Percentiles rank a stretch among this genome's conserved stretches.
Evolutionary conservation across 64 coral and sea anemone species (phyloP).

Genomic region (Stylophora pistillata): DNA sequence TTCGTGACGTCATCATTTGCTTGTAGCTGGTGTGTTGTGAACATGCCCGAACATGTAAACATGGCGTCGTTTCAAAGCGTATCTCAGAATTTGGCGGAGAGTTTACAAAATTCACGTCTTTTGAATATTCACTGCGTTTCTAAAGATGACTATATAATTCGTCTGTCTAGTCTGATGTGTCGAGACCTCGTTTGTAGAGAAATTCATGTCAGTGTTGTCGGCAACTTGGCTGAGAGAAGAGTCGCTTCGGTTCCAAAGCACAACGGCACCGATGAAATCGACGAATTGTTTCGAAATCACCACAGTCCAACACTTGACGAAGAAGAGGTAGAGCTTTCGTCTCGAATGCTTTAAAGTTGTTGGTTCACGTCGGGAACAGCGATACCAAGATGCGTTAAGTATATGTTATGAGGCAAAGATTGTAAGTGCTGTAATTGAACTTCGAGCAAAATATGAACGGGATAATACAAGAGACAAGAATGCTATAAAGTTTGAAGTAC

Average conservation of each 20-base stretch:
- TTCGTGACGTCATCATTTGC: slow-evolving; percentile 39
- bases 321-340: not conserved
- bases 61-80: slow-evolving; percentile 19
- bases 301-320: not conserved
- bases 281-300: not conserved
- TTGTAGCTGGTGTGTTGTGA: not conserved
- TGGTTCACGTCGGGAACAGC: slow-evolving; percentile 21
- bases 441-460: slow-evolving; percentile 28
- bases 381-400: slow-evolving; percentile 40
- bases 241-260: not conserved
- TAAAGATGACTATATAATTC: not conserved
- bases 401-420: not conserved
- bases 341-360: slow-evolving; percentile 43
- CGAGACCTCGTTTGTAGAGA: slow-evolving; percentile 23
- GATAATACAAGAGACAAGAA: slow-evolving; percentile 56
- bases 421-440: not conserved
- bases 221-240: slow-evolving; percentile 27
- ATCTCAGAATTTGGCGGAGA: not conserved
- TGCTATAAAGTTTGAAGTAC: no score
- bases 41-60: no score
- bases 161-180: not conserved
- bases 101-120: not conserved
- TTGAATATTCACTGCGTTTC: slow-evolving; percentile 16
- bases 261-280: not conserved
- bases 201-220: slow-evolving; percentile 17